Percentiles rank a stretch among this genome's conserved stretches.
Conservation (phyloP, 2,797 vertebrate species). For the Gobio occitaniae region DNA sequence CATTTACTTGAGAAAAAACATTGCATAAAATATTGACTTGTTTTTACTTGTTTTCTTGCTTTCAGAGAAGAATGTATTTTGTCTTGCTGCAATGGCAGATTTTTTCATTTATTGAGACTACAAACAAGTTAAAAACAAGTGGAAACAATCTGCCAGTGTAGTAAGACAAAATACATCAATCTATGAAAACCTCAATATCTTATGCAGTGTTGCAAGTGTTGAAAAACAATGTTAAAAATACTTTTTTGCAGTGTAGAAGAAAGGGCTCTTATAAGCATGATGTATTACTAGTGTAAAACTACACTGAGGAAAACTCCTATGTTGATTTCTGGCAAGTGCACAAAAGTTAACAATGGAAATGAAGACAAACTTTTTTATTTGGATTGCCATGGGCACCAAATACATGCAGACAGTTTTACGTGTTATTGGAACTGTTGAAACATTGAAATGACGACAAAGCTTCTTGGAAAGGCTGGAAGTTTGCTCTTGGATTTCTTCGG, state of each 20-base stretch:
- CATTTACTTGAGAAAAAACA: background rate
- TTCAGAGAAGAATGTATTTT: background rate
- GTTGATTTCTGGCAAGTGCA: background rate
- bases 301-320: background rate
- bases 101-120: background rate
- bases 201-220: background rate
- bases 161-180: background rate
- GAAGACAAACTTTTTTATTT: slow-evolving; percentile 6
- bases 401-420: slow-evolving; percentile 16
- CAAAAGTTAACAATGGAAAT: background rate
- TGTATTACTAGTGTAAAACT: background rate
- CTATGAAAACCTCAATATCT: background rate
- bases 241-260: background rate
- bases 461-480: slow-evolving; percentile 20
- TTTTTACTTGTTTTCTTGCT: background rate
- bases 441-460: slow-evolving; percentile 32
- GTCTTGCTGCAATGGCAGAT: background rate
- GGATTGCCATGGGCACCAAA: slow-evolving; percentile 42
- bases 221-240: no score
- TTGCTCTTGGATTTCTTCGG: slow-evolving; percentile 31
- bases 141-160: background rate
- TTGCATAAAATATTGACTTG: no score
- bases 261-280: background rate
- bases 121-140: background rate
- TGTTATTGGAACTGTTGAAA: background rate